Percentiles rank a stretch among this genome's conserved stretches.
These are phyloP conservation scores for Rhineura floridana DNA, from an alignment of 2,113 vertebrate species.

Conservation along the genomic window DNA sequence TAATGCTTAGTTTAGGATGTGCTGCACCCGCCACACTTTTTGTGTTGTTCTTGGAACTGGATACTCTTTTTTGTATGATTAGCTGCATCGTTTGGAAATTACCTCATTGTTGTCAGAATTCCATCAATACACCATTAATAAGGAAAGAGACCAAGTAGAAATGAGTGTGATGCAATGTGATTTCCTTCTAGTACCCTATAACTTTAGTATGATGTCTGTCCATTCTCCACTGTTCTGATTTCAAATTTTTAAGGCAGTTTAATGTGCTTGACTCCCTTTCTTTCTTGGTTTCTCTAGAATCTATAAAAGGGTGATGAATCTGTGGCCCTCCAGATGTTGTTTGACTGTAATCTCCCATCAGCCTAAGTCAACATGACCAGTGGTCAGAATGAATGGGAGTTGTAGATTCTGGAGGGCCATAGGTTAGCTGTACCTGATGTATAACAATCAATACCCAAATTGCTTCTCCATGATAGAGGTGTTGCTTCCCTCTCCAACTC, in stretches of 20 bases:
- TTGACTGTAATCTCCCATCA: too few relatives aligned
- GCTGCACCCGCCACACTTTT: too few relatives aligned
- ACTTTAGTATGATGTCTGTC: neutral
- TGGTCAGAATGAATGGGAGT: too few relatives aligned
- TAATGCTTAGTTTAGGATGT: too few relatives aligned
- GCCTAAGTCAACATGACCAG: too few relatives aligned
- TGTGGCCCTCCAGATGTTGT: too few relatives aligned
- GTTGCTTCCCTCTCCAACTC: neutral
- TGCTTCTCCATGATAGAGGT: neutral
- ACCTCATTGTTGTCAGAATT: neutral
- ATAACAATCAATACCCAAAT: neutral
- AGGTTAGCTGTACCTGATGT: too few relatives aligned
- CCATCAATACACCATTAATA: neutral
- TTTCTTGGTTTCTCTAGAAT: neutral
- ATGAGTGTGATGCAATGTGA: neutral
- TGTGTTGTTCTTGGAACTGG: neutral
- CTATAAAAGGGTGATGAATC: neutral
- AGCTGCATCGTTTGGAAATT: neutral
- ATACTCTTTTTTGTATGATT: neutral
- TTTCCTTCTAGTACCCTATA: neutral
- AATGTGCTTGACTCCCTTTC: neutral
- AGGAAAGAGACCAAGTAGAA: neutral
- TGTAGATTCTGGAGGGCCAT: too few relatives aligned
- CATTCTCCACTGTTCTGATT: neutral
- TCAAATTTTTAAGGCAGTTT: neutral